Evolutionary conservation across 92 coral and sea anemone genomes (phyloP).

Genomic region (Pocillopora meandrina): DNA sequence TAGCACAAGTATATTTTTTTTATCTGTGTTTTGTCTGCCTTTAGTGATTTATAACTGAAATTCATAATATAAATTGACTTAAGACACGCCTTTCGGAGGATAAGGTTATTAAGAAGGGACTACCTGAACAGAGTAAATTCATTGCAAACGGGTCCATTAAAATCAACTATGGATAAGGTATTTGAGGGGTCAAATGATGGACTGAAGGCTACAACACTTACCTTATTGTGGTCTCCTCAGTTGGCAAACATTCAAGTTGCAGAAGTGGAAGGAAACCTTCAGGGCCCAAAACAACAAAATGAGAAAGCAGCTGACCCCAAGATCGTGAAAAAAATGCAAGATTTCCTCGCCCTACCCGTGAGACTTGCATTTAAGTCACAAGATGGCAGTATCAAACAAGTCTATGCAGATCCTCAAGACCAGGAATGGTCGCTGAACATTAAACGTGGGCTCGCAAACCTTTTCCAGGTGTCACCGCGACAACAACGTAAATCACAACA

Average conservation of each 20-base stretch:
- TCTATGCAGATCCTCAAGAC: constrained; percentile 62
- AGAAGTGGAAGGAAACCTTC: constrained; percentile 30
- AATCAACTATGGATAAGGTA: too few relatives aligned
- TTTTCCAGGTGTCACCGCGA: constrained; percentile 71
- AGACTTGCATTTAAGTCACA: constrained; percentile 38
- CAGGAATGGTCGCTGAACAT: constrained; percentile 86
- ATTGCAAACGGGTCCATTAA: too few relatives aligned
- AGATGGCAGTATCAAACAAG: constrained; percentile 52
- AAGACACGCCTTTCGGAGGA: too few relatives aligned
- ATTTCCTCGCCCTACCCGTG: constrained; percentile 60
- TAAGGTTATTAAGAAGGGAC: too few relatives aligned
- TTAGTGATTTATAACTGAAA: too few relatives aligned
- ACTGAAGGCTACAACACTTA: too few relatives aligned
- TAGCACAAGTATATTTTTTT: too few relatives aligned
- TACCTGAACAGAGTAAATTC: too few relatives aligned
- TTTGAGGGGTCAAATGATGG: too few relatives aligned
- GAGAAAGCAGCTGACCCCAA: constrained; percentile 20
- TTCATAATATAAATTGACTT: too few relatives aligned
- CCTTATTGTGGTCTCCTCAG: constrained; percentile 8
- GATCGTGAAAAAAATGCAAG: constrained; percentile 28
- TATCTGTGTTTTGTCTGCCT: too few relatives aligned
- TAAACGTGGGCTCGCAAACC: constrained; percentile 85
- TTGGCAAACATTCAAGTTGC: constrained; percentile 54
- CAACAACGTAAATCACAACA: background rate
- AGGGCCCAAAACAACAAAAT: constrained; percentile 1